phyloP scores from a whole-genome alignment of 2,797 vertebrate genomes.

The Enteromius mattozi region DNA sequence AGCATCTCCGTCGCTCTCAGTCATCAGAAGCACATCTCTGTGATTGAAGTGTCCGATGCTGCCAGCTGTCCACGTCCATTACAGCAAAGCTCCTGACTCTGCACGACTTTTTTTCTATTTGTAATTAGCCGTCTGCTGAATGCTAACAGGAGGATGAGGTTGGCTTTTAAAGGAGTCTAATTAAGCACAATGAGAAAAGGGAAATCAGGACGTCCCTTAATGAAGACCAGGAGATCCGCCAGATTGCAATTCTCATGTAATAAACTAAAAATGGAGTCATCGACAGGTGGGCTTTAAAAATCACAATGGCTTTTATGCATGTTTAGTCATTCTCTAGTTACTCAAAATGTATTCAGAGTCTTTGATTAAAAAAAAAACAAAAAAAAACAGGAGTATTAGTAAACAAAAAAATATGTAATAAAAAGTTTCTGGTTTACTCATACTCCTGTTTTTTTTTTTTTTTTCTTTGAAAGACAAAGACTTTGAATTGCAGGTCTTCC shows the following conservation, averaged over 20 bases:
- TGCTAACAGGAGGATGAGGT: constrained; percentile 73
- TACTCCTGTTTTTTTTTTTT: too few species aligned
- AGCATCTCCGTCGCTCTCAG: background rate
- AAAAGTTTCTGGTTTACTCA: too few species aligned
- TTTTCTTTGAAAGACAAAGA: too few species aligned
- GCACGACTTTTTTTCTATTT: background rate
- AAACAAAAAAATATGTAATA: too few species aligned
- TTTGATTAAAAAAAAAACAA: background rate
- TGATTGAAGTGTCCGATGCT: constrained; percentile 67
- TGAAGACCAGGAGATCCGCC: constrained; percentile 75
- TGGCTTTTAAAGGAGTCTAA: constrained; percentile 75
- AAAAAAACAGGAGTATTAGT: background rate
- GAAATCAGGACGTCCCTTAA: constrained; percentile 73
- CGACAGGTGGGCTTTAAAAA: constrained; percentile 29
- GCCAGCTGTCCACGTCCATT: constrained; percentile 71
- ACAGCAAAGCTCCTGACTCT: constrained; percentile 51
- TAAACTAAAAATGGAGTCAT: background rate
- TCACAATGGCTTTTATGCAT: constrained; percentile 6
- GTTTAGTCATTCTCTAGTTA: constrained; percentile 15
- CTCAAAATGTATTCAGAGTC: background rate
- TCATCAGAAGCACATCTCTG: constrained; percentile 53
- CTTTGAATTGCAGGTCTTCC: too few species aligned
- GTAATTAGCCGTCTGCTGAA: constrained; percentile 70
- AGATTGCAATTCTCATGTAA: background rate
- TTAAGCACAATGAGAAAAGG: constrained; percentile 72